Evolutionary conservation across 2,113 vertebrate species (phyloP), one percentile per base, ranked within the genome.

Genomic region (Isichthys henryi): DNA sequence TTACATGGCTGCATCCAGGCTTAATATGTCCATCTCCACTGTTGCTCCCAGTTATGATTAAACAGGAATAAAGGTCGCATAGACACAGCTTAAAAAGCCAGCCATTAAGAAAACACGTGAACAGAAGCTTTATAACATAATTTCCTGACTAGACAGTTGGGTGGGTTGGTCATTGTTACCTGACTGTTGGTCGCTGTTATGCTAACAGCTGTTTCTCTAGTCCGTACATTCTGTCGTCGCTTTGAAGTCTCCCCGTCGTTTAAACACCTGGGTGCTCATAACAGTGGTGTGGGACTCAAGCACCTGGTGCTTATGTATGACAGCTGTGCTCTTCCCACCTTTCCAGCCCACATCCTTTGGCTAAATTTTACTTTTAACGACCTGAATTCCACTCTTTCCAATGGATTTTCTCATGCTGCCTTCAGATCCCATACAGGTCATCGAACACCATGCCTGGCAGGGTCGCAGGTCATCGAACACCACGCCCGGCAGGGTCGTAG

Each of bases 161-260:
- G 74, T 43, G 74, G 74, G 31, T 80, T 80, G 82, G 82, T 21
- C 39, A 84, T 70, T 70, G n/a, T 84, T 46, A 84, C 82, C 82
- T 83, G 43, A 9, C 39, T 45, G 35, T 46, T 83, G 43, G 80
- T 9, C 19, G 35, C 23, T 3, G 45, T 84, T 45, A 48, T n/a
- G 35, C 35, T 80, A 11, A 84, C 82, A 48, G 82, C 8, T 46
- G 82, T 84, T 84, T 84, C 23, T 84, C 19, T 21, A 23, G 82
- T 84, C 82, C 10, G 8, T 84, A 3, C 6, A 80, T 80, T 43
- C 35, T n/a, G 21, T 10, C 2, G 82, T 23, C 2, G 3, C 82
- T 84, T 84, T 84, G 82, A 84, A 84, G 23, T 84, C 45, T 0
- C 8, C 39, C 19, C 21, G 8, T 48, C 82, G 11, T 48, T 46